These are phyloP conservation scores for Eupithecia subumbrata DNA, from an alignment of 2,888 invertebrate species.

Conservation along the genomic window DNA sequence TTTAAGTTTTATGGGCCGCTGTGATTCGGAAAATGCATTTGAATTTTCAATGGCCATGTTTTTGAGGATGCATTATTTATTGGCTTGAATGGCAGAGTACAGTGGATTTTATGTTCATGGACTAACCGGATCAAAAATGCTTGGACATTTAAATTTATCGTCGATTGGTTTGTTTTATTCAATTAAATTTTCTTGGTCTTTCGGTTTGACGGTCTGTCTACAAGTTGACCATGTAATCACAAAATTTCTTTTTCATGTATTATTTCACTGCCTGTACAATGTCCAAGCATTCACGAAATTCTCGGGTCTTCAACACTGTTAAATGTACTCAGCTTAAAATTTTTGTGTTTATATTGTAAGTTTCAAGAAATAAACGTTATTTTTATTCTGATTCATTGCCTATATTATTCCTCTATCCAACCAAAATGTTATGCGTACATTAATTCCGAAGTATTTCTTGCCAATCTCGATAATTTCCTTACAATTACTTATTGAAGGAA, in stretches of 20 bases:
- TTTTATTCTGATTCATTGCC: too few species aligned
- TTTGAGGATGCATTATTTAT: constrained; percentile 1
- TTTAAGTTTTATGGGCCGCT: constrained; percentile 14
- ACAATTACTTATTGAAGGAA: too few species aligned
- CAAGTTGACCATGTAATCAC: neutral
- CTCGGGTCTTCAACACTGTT: too few species aligned
- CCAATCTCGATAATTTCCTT: too few species aligned
- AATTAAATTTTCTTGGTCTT: neutral
- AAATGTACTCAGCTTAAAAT: too few species aligned
- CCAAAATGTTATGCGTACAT: too few species aligned
- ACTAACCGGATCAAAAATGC: neutral
- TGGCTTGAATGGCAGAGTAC: constrained; percentile 1
- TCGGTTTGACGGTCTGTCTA: neutral
- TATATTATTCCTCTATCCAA: too few species aligned
- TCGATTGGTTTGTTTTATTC: neutral
- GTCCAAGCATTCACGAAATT: neutral
- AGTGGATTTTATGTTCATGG: neutral
- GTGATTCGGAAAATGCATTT: constrained; percentile 14
- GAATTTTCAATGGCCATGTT: neutral
- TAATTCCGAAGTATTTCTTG: too few species aligned
- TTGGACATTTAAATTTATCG: neutral
- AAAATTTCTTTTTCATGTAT: neutral
- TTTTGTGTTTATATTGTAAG: too few species aligned
- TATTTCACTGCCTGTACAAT: neutral
- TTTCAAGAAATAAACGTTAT: too few species aligned